phyloP scores from a whole-genome alignment of 2,113 vertebrate species.

The Penelope pileata region DNA sequence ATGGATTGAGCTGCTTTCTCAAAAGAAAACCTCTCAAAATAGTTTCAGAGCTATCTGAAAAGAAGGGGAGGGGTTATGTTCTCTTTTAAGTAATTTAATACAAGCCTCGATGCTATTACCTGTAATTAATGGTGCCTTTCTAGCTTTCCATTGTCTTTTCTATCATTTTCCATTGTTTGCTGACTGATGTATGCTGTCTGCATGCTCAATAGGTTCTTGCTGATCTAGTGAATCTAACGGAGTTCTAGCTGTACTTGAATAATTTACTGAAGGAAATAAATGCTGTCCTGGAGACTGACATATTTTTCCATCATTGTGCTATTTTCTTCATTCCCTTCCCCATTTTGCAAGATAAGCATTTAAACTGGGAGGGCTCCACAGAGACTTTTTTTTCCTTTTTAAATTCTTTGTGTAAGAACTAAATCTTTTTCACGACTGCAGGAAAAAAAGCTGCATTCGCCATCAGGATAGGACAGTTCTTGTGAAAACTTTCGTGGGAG shows the following conservation, averaged over 20 bases:
- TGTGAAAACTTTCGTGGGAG: neutral
- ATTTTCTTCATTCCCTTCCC: neutral
- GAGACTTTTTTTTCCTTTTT: neutral
- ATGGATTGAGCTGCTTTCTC: neutral
- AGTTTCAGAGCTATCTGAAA: neutral
- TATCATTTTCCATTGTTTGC: neutral
- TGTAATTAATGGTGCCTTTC: conserved; percentile 7
- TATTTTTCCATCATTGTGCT: neutral
- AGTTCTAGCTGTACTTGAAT: neutral
- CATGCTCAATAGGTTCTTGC: neutral
- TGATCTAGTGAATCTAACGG: neutral
- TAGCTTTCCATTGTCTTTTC: neutral
- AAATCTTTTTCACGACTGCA: neutral
- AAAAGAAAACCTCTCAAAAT: neutral
- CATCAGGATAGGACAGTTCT: neutral
- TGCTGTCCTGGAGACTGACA: neutral
- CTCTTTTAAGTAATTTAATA: neutral
- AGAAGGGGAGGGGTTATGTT: neutral
- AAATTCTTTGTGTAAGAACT: neutral
- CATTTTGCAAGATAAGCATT: neutral
- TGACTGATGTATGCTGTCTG: neutral
- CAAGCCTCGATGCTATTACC: neutral
- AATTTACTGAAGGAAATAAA: neutral
- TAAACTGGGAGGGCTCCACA: neutral
- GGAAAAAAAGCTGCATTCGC: neutral